phyloP scores from a whole-genome alignment of 2,888 invertebrate species.

The Cephus runcator region DNA sequence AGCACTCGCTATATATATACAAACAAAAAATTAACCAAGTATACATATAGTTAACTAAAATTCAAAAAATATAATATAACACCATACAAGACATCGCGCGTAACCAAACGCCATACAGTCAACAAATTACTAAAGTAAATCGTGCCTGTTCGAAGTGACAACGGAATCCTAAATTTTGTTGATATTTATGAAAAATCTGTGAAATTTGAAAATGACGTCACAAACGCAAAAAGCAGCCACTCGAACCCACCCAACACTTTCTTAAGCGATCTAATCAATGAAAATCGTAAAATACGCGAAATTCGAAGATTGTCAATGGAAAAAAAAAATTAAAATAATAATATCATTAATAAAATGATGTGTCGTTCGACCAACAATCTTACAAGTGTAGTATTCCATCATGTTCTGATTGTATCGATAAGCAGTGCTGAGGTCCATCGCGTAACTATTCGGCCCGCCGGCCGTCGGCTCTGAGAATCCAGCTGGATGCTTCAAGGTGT shows the following conservation, averaged over 20 bases:
- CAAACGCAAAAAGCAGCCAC: background rate
- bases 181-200: background rate
- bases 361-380: slow-evolving; percentile 61
- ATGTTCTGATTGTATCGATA: slow-evolving; percentile 97
- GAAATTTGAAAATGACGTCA: background rate
- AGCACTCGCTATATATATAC: background rate
- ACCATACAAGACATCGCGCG: background rate
- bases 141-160: background rate
- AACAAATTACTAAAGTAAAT: background rate
- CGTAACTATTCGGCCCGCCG: slow-evolving; percentile 60
- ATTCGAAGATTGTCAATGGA: too few species aligned
- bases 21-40: background rate
- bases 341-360: background rate
- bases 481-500: slow-evolving; percentile 22
- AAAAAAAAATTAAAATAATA: too few species aligned
- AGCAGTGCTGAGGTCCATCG: slow-evolving; percentile 92
- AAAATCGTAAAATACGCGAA: too few species aligned
- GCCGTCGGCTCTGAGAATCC: slow-evolving; percentile 8
- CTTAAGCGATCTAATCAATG: too few species aligned
- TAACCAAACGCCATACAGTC: background rate
- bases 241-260: too few species aligned
- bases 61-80: background rate
- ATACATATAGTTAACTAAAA: background rate
- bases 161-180: background rate
- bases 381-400: slow-evolving; percentile 99